These are phyloP conservation scores for Diarsia dahlii DNA, from an alignment of 2,888 invertebrate species.

Conservation along the genomic window DNA sequence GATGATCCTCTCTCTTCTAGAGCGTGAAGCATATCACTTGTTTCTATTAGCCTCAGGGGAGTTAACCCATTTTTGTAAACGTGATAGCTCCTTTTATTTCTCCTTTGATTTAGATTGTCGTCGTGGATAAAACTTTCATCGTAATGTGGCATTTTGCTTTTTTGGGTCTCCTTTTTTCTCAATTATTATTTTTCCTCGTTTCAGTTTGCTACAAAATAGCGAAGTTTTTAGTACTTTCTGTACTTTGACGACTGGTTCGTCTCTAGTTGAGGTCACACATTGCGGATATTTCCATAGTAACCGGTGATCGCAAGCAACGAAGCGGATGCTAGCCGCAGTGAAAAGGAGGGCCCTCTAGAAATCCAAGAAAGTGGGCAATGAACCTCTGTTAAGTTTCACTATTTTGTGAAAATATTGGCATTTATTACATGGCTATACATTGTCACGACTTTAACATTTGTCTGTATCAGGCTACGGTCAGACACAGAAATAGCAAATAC, in stretches of 20 bases:
- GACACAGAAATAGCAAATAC: slow-evolving; percentile 84
- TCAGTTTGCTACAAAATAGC: slow-evolving; percentile 4
- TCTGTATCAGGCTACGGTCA: slow-evolving; percentile 69
- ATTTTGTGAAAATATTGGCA: slow-evolving; percentile 54
- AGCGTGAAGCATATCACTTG: slow-evolving; percentile 80
- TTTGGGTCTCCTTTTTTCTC: slow-evolving; percentile 17
- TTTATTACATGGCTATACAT: slow-evolving; percentile 42
- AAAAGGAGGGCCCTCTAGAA: slow-evolving; percentile 85
- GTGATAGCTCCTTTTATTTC: slow-evolving; percentile 89
- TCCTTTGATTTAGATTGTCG: slow-evolving; percentile 87
- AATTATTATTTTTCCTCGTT: not conserved
- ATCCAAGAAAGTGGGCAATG: slow-evolving; percentile 83
- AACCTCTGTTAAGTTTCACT: slow-evolving; percentile 61
- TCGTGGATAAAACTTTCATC: slow-evolving; percentile 89
- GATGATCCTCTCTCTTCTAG: slow-evolving; percentile 84
- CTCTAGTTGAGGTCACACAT: slow-evolving; percentile 69
- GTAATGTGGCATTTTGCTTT: slow-evolving; percentile 87
- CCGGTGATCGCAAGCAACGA: slow-evolving; percentile 71
- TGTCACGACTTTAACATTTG: slow-evolving; percentile 31
- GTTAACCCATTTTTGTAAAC: slow-evolving; percentile 87
- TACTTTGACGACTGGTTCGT: slow-evolving; percentile 49
- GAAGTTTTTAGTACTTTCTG: slow-evolving; percentile 8
- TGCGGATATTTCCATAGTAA: slow-evolving; percentile 75
- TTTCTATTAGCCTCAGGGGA: slow-evolving; percentile 80
- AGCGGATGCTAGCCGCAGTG: slow-evolving; percentile 75